phyloP scores from a whole-genome alignment of 2,113 vertebrate species.

The Perca schrenkii region DNA sequence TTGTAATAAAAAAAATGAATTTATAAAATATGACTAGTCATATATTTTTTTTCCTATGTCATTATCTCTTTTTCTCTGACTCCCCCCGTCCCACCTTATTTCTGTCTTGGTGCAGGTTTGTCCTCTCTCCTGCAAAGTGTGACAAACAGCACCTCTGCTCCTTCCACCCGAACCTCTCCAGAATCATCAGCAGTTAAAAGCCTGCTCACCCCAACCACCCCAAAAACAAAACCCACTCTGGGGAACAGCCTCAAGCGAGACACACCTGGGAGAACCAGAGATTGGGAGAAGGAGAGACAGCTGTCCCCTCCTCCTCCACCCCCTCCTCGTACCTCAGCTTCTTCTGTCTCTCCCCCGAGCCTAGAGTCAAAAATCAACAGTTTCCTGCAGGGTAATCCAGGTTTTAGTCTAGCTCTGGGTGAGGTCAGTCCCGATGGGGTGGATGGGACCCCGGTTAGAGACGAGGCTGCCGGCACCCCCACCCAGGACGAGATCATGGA shows the following conservation, averaged over 20 bases:
- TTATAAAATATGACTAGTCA: neutral
- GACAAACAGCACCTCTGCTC: slow-evolving; percentile 76
- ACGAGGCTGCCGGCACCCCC: slow-evolving; percentile 93
- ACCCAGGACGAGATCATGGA: slow-evolving; percentile 99
- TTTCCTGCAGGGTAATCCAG: slow-evolving; percentile 96
- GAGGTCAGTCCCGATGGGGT: slow-evolving; percentile 88
- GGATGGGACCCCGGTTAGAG: slow-evolving; percentile 94
- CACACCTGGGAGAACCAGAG: slow-evolving; percentile 62
- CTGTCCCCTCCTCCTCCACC: slow-evolving; percentile 74
- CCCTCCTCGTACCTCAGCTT: slow-evolving; percentile 48
- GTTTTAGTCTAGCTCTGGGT: slow-evolving; percentile 89
- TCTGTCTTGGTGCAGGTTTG: slow-evolving; percentile 84
- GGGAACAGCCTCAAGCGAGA: slow-evolving; percentile 76
- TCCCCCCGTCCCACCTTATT: slow-evolving; percentile 2
- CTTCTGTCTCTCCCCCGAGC: slow-evolving; percentile 88
- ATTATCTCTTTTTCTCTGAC: slow-evolving; percentile 3
- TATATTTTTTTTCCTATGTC: neutral
- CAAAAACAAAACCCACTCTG: slow-evolving; percentile 83
- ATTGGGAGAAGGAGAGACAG: slow-evolving; percentile 73
- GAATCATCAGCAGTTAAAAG: slow-evolving; percentile 78
- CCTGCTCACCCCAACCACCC: slow-evolving; percentile 85
- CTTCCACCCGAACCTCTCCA: slow-evolving; percentile 82
- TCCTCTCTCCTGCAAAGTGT: slow-evolving; percentile 95
- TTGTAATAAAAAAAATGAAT: too few species aligned
- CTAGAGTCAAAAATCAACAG: slow-evolving; percentile 99